These are phyloP conservation scores for Apistogramma diplotaenia DNA, from an alignment of 2,113 vertebrate genomes.

Conservation along the genomic window DNA sequence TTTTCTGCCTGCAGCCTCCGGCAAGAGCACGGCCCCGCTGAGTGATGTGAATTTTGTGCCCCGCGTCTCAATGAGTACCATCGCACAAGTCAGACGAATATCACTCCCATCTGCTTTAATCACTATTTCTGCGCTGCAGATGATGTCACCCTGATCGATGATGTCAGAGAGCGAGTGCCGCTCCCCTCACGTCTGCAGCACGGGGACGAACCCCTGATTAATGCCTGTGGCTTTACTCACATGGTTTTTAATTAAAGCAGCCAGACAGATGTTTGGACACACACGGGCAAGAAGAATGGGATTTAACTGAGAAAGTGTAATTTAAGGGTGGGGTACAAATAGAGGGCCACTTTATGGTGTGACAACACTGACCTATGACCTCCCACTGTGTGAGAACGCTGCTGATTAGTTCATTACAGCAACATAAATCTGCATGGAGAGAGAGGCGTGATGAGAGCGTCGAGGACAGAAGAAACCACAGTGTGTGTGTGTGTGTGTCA, in stretches of 20 bases:
- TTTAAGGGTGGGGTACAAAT: conserved; percentile 37
- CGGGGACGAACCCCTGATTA: conserved; percentile 41
- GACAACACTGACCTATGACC: conserved; percentile 30
- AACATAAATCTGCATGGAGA: conserved; percentile 4
- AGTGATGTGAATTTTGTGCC: not conserved
- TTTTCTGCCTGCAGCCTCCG: not conserved
- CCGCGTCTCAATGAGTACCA: not conserved
- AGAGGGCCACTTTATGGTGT: conserved; percentile 34
- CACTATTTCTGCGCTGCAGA: not conserved
- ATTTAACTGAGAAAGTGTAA: conserved; percentile 47
- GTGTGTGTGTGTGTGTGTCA: too few relatives aligned
- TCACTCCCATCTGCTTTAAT: not conserved
- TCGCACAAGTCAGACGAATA: not conserved
- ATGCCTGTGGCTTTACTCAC: conserved; percentile 34
- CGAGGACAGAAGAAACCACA: not conserved
- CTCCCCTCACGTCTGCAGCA: conserved; percentile 25
- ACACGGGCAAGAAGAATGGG: conserved; percentile 13
- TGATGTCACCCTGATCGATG: conserved; percentile 15
- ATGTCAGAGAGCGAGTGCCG: conserved; percentile 1
- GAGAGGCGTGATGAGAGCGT: not conserved
- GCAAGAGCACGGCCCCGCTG: not conserved
- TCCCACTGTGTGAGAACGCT: conserved; percentile 25
- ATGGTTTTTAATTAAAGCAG: conserved; percentile 59
- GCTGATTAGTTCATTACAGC: conserved; percentile 35
- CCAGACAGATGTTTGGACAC: conserved; percentile 14